Base-by-base conservation (phyloP, 23 tunicate genomes). In the Phallusia fumigata region DNA sequence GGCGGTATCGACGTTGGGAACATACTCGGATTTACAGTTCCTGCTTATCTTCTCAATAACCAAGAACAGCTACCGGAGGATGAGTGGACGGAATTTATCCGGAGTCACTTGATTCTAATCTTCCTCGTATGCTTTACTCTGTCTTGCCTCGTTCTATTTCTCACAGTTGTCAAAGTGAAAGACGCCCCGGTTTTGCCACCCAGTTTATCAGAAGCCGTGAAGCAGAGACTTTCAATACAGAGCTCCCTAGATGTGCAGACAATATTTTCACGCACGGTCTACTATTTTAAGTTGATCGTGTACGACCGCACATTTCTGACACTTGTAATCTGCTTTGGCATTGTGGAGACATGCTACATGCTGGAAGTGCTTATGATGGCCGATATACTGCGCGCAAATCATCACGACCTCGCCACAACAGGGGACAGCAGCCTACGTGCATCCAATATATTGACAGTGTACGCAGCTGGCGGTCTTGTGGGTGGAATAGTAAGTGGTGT, bases 1-100 rank as follows among this genome's bases (percentile, higher is more conserved):
- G 89, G 89, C 0, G 89, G 89, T 30, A 85, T 85, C 30, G 89
- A 77, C 13, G 49, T 85, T 12, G 89, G 89, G 19, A 85, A 85
- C 53, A 69, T 85, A 64, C n/a, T 85, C 26, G 89, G 89, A 18
- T 85, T 85, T 69, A 40, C 32, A 8, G 32, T 84, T 15, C 87
- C 87, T 0, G 52, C 87, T 16, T 80, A 76, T 84, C 35, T 84
- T 76, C 52, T 84, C 32, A 36, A 84, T 15, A 33, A 47, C 33
- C 52, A 84, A 10, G 81, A 76, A 15, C 35, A 24, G n/a, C 6
- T 65, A 36, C n/a, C 89, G n/a, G 89, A 85, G 28, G 30, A 30
- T 16, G 45, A 28, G 16, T 85, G 89, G 89, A 45, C 19, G 0
- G 33, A 21, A 21, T 22, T 31, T 13, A 77, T 85, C 18, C 35